Evolutionary conservation across 2,113 vertebrate species (phyloP).

Genomic region (Phycodurus eques): DNA sequence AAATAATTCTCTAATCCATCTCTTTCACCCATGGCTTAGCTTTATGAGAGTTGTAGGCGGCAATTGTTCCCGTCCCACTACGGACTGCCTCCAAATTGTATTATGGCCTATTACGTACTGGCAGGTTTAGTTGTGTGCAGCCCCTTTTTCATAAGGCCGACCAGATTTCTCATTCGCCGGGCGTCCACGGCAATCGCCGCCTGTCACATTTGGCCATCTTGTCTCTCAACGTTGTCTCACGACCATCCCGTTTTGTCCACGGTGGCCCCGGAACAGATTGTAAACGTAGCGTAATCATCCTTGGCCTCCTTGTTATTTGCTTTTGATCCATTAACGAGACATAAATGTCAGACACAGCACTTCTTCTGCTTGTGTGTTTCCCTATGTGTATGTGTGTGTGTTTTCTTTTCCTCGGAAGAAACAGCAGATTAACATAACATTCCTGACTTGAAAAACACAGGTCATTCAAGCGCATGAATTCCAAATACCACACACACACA

Average conservation of each 20-base stretch:
- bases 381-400: conserved; percentile 4
- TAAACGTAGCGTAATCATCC: neutral
- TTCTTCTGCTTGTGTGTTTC: conserved; percentile 2
- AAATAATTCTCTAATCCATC: too few species aligned
- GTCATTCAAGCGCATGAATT: conserved; percentile 8
- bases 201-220: neutral
- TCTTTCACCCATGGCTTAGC: too few species aligned
- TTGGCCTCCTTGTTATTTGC: conserved; percentile 22
- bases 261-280: neutral
- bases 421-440: conserved; percentile 13
- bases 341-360: conserved; percentile 1
- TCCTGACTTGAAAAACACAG: conserved; percentile 2
- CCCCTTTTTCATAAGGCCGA: too few species aligned
- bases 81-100: neutral
- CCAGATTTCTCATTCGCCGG: too few species aligned
- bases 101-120: neutral
- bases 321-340: conserved; percentile 33
- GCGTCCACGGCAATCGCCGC: too few species aligned
- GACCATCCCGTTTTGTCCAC: too few species aligned
- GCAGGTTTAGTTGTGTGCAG: neutral
- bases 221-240: neutral
- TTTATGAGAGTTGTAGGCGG: neutral
- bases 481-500: neutral
- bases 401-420: conserved; percentile 20
- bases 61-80: neutral